Percentiles rank a stretch among this genome's conserved stretches.
Evolutionary conservation across 2,888 invertebrate genomes (phyloP).

Genomic region (Lydus trimaculatus): DNA sequence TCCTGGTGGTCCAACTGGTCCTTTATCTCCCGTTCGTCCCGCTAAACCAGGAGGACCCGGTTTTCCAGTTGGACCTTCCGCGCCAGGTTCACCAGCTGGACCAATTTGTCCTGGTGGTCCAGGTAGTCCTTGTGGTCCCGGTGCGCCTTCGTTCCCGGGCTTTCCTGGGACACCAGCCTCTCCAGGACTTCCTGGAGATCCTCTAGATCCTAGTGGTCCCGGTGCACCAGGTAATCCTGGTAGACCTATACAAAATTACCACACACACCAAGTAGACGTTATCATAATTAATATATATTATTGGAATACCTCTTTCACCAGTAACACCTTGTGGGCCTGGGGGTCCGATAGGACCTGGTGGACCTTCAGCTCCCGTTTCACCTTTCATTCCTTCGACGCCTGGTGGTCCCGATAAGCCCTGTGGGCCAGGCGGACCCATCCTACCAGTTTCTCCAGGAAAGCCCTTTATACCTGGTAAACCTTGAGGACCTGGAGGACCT

Average conservation of each 20-base stretch:
- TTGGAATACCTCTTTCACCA: slow-evolving; percentile 70
- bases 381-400: slow-evolving; percentile 80
- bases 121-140: slow-evolving; percentile 70
- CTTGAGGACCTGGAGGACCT: slow-evolving; percentile 77
- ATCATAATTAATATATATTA: background rate
- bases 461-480: slow-evolving; percentile 77
- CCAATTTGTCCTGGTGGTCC: slow-evolving; percentile 76
- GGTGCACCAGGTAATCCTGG: slow-evolving; percentile 70
- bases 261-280: background rate
- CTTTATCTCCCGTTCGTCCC: slow-evolving; percentile 80
- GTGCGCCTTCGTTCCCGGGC: slow-evolving; percentile 75
- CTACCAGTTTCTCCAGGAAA: slow-evolving; percentile 74
- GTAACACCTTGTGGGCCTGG: slow-evolving; percentile 72
- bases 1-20: slow-evolving; percentile 72
- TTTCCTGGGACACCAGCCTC: slow-evolving; percentile 77
- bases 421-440: slow-evolving; percentile 70
- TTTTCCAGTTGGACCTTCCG: slow-evolving; percentile 71
- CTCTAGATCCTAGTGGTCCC: slow-evolving; percentile 71
- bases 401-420: slow-evolving; percentile 74
- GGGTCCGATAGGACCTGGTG: slow-evolving; percentile 74
- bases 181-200: slow-evolving; percentile 72
- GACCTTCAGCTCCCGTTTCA: slow-evolving; percentile 74
- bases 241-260: slow-evolving; percentile 51
- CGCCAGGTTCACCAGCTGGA: slow-evolving; percentile 66
- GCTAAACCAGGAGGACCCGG: slow-evolving; percentile 74